Percentiles rank a stretch among this genome's conserved stretches.
Evolutionary conservation across 2,113 vertebrate species (phyloP).

Genomic region (Aptenodytes forsteri): DNA sequence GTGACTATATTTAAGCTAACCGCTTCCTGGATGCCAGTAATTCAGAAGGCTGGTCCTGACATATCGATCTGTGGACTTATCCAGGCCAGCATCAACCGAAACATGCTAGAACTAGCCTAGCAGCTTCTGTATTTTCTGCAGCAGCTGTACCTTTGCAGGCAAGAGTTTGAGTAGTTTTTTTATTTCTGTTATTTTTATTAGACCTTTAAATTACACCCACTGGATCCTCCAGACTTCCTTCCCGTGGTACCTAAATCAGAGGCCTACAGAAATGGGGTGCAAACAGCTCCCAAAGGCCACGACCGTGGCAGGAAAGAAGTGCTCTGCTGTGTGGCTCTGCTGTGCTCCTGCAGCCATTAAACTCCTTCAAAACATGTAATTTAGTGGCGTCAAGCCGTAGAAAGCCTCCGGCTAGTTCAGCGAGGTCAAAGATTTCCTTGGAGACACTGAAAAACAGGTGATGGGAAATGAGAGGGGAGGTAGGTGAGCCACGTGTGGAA

Average conservation of each 20-base stretch:
- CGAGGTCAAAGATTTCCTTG: neutral
- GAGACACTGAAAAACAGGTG: neutral
- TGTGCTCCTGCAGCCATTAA: neutral
- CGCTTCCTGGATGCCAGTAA: conserved; percentile 8
- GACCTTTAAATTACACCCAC: neutral
- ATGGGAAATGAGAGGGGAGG: neutral
- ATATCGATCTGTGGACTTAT: rapidly evolving
- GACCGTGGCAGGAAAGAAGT: rapidly evolving
- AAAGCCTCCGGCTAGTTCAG: neutral
- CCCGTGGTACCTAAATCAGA: neutral
- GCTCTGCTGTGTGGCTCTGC: neutral
- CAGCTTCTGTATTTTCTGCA: neutral
- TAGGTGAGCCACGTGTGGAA: rapidly evolving
- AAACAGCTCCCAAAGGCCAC: neutral
- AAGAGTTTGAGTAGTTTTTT: neutral
- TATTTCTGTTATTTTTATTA: neutral
- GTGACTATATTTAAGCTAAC: neutral
- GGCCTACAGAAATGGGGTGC: rapidly evolving
- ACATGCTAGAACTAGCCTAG: neutral
- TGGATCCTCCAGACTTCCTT: neutral
- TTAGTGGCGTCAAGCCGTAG: neutral
- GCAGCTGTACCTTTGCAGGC: neutral
- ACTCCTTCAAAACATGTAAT: rapidly evolving
- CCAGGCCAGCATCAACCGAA: neutral
- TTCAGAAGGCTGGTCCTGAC: neutral